These are phyloP conservation scores for Phrynocephalus vlangalii DNA, from an alignment of 2,797 vertebrate species.

Conservation along the genomic window DNA sequence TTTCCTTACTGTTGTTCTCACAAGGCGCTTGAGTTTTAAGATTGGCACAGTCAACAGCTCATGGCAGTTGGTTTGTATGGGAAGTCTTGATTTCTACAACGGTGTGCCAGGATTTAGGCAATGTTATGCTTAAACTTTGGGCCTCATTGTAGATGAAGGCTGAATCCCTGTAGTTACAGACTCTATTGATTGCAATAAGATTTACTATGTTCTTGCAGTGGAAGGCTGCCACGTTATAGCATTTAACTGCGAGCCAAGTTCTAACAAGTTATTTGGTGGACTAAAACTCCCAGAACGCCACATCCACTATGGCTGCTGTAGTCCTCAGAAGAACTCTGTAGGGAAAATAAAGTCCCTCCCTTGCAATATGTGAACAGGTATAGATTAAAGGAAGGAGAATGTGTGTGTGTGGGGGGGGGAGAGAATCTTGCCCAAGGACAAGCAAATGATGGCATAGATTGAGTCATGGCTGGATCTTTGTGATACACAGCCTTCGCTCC, in stretches of 20 bases:
- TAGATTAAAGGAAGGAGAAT: background rate
- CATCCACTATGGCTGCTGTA: background rate
- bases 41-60: background rate
- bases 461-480: background rate
- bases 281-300: too few relatives aligned
- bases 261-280: background rate
- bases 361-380: background rate
- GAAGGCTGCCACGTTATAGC: background rate
- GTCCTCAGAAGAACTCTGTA: background rate
- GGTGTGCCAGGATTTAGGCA: background rate
- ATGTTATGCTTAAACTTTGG: background rate
- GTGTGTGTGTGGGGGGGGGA: too few relatives aligned
- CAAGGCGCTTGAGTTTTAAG: conserved; percentile 35
- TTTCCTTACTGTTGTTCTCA: background rate
- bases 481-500: background rate
- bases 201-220: background rate
- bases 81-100: background rate
- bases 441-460: background rate
- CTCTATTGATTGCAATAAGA: background rate
- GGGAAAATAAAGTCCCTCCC: background rate
- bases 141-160: background rate
- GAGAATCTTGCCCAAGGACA: too few relatives aligned
- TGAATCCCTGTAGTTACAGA: background rate
- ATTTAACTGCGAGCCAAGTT: background rate
- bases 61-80: background rate